phyloP scores from a whole-genome alignment of 2,888 invertebrate genomes.

The Parapristionchus giblindavisi region DNA sequence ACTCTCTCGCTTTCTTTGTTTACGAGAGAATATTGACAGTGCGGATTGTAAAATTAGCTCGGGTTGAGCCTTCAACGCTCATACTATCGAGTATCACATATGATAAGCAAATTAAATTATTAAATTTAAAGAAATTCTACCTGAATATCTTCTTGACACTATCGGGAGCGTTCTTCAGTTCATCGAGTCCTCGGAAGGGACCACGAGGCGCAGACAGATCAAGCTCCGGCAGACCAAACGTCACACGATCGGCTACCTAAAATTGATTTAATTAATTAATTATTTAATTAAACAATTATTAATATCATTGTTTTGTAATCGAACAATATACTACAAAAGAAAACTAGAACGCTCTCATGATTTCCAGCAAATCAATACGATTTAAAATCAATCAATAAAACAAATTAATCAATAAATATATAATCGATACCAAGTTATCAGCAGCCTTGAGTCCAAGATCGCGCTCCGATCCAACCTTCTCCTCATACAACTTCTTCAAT shows the following conservation, averaged over 20 bases:
- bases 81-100: too few species aligned
- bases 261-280: neutral
- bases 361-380: neutral
- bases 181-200: slow-evolving; percentile 60
- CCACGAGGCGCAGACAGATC: slow-evolving; percentile 55
- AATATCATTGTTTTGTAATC: neutral
- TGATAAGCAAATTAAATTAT: too few species aligned
- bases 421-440: slow-evolving; percentile 53
- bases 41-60: too few species aligned
- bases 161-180: slow-evolving; percentile 60
- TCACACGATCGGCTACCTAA: slow-evolving; percentile 52
- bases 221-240: slow-evolving; percentile 63
- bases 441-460: slow-evolving; percentile 64
- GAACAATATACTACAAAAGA: too few species aligned
- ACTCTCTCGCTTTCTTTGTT: too few species aligned
- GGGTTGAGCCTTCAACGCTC: too few species aligned
- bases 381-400: neutral
- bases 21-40: too few species aligned
- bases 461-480: slow-evolving; percentile 66
- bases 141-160: slow-evolving; percentile 64
- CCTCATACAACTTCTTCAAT: slow-evolving; percentile 61
- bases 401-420: neutral
- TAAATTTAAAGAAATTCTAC: too few species aligned
- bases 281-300: neutral
- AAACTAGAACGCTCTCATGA: neutral